Conservation (phyloP, 2,113 vertebrate species). For the Larimichthys crocea region DNA sequence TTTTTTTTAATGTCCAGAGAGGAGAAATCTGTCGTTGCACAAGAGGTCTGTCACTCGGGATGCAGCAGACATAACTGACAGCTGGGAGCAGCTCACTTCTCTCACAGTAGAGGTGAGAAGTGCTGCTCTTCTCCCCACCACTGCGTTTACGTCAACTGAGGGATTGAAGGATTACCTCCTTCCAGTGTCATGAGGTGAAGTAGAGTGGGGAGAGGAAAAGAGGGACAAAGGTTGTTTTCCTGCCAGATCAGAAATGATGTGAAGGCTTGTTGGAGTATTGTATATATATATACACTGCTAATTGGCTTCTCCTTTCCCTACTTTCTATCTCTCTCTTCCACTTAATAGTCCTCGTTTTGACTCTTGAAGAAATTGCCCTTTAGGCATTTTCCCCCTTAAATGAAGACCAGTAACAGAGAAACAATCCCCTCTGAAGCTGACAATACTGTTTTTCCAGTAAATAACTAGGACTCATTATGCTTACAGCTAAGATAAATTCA, state of each 20-base stretch:
- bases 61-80: slow-evolving; percentile 34
- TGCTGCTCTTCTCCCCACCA: slow-evolving; percentile 33
- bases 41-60: slow-evolving; percentile 40
- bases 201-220: neutral
- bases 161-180: slow-evolving; percentile 23
- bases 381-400: neutral
- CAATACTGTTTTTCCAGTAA: slow-evolving; percentile 9
- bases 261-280: slow-evolving; percentile 1
- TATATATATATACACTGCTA: neutral
- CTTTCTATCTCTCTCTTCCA: too few relatives aligned
- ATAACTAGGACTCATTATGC: slow-evolving; percentile 9
- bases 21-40: slow-evolving; percentile 29
- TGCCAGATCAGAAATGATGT: neutral
- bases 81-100: slow-evolving; percentile 25
- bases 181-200: neutral
- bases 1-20: neutral
- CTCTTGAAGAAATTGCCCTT: slow-evolving; percentile 3
- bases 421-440: slow-evolving; percentile 6
- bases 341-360: neutral
- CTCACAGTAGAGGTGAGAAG: slow-evolving; percentile 49
- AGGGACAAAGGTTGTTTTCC: slow-evolving; percentile 21
- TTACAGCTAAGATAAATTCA: neutral
- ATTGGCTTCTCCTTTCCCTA: neutral
- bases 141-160: slow-evolving; percentile 27
- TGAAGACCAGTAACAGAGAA: neutral